These are phyloP conservation scores for Cyanoderma ruficeps DNA, from an alignment of 2,113 vertebrate species.

Conservation along the genomic window DNA sequence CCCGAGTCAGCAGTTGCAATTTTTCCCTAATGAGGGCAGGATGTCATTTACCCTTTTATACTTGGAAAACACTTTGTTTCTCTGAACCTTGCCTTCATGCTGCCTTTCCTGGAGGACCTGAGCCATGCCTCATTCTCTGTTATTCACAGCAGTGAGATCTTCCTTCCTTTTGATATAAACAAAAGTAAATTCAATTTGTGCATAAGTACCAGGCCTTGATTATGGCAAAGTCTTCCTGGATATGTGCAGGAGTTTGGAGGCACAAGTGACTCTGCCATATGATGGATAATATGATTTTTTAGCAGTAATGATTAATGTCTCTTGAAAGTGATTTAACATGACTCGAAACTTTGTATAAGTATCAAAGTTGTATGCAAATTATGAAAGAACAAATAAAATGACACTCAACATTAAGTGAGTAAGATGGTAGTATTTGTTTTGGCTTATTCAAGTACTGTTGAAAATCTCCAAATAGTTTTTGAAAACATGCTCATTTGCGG, in stretches of 20 bases:
- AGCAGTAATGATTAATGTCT: neutral
- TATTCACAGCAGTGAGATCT: neutral
- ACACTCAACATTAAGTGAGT: neutral
- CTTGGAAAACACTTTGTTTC: neutral
- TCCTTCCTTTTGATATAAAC: neutral
- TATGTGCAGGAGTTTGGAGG: neutral
- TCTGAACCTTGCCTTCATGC: neutral
- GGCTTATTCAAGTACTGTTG: neutral
- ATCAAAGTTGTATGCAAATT: neutral
- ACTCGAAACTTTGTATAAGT: neutral
- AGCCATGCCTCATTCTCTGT: neutral
- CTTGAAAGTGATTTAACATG: neutral
- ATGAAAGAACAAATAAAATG: neutral
- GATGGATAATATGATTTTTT: neutral
- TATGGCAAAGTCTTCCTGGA: neutral
- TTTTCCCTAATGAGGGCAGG: neutral
- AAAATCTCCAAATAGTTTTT: constrained; percentile 2
- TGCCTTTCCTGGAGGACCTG: neutral
- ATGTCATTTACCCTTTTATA: neutral
- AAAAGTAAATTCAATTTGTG: neutral
- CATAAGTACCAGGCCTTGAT: neutral
- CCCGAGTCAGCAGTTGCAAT: neutral
- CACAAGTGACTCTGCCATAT: neutral
- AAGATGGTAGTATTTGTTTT: neutral
- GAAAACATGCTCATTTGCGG: constrained; percentile 1